These are phyloP conservation scores for Caenorhabditis parvicauda DNA, from an alignment of 2,888 invertebrate genomes.

Conservation along the genomic window DNA sequence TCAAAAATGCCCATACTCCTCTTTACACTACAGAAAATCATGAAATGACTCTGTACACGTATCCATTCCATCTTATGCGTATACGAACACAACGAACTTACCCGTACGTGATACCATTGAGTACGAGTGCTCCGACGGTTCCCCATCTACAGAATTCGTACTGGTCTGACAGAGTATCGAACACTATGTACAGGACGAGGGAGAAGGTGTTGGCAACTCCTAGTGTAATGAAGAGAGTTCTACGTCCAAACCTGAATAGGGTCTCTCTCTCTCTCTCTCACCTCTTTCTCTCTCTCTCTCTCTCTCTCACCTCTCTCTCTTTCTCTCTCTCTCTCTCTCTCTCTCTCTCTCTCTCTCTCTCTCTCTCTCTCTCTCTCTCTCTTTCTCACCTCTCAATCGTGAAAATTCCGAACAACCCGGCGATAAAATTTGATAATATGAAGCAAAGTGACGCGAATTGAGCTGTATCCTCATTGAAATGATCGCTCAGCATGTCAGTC, in stretches of 20 bases:
- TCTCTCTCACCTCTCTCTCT: background rate
- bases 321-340: background rate
- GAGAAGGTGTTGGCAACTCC: constrained; percentile 29
- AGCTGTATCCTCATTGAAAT: constrained; percentile 40
- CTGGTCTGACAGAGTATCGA: constrained; percentile 27
- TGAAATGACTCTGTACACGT: too few species aligned
- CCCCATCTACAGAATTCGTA: constrained; percentile 37
- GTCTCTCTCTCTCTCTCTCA: background rate
- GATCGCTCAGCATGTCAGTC: too few species aligned
- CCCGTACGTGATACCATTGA: constrained; percentile 50
- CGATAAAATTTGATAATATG: too few species aligned
- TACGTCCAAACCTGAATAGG: constrained; percentile 36
- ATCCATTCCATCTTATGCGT: too few species aligned
- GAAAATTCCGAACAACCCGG: constrained; percentile 23
- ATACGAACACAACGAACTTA: constrained; percentile 4
- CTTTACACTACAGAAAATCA: too few species aligned
- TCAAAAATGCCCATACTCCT: too few species aligned
- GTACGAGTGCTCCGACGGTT: constrained; percentile 32
- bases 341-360: background rate
- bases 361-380: background rate
- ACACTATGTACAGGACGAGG: constrained; percentile 36
- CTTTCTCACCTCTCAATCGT: constrained; percentile 41
- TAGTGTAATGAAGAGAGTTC: constrained; percentile 38
- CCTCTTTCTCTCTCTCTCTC: background rate
- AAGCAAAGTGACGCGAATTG: too few species aligned